Percentiles rank a stretch among this genome's conserved stretches.
Conservation (phyloP, 2,888 invertebrate genomes). For the Eristalis arbustorum region DNA sequence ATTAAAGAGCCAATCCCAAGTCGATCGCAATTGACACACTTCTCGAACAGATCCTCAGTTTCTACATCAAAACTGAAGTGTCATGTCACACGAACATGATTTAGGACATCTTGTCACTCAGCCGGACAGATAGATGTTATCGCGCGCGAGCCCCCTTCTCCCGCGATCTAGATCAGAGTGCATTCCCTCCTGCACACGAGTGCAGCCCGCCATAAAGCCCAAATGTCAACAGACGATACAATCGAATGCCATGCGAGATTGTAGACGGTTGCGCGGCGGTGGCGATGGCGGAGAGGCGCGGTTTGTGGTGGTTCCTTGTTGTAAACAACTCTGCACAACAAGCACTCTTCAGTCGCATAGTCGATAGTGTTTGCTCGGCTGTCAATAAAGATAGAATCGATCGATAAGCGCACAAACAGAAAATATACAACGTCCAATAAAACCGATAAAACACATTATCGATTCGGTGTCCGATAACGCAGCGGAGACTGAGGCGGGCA, state of each 20-base stretch:
- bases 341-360: constrained; percentile 38
- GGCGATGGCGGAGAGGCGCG: too few relatives aligned
- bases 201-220: constrained; percentile 41
- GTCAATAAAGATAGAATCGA: constrained; percentile 57
- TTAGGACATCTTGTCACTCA: constrained; percentile 48
- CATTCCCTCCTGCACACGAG: background rate
- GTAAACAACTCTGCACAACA: constrained; percentile 44
- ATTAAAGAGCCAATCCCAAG: background rate
- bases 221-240: constrained; percentile 58
- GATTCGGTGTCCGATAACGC: constrained; percentile 48
- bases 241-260: constrained; percentile 19
- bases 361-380: constrained; percentile 52
- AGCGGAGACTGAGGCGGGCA: background rate
- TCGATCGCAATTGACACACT: background rate
- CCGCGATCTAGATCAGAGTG: constrained; percentile 20
- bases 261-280: background rate
- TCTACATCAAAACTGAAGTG: constrained; percentile 43
- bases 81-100: constrained; percentile 43
- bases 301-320: constrained; percentile 12
- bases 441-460: constrained; percentile 66
- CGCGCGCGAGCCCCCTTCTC: background rate
- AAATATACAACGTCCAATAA: constrained; percentile 47
- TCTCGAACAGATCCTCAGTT: background rate
- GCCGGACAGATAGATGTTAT: constrained; percentile 46
- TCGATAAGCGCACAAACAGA: constrained; percentile 40